Base-by-base conservation (phyloP, 2,113 vertebrate species). In the Pungitius pungitius region DNA sequence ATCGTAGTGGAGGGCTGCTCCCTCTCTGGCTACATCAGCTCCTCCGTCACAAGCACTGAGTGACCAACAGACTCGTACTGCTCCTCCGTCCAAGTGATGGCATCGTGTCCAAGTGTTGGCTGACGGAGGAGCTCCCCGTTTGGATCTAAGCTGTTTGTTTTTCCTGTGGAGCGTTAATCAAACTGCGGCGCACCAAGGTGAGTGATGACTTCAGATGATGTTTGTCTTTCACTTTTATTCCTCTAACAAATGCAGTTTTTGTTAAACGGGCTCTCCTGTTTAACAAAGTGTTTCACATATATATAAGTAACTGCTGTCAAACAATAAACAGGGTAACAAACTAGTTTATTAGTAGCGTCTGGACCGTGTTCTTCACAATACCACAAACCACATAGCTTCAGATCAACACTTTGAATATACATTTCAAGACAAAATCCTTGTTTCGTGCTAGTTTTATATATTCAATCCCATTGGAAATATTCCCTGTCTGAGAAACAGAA, bases 151-250 rank as follows among this genome's bases (percentile, higher is more conserved):
- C 11, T 47, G 8, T 61, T 59, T 37, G 40, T 33, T 65, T 51
- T 27, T 35, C 9, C 62, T 58, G 33, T n/a, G 66, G 73, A 15
- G 56, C 66, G 47, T 18, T 56, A 4, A 26, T 57, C 17, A 15
- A 58, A 11, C 59, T 20, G 20, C 40, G 56, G 22, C 49, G 54
- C n/a, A 83, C 17, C 20, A 33, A 69, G 88, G 89, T 91, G 80
- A 88, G 88, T 85, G 60, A 75, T 61, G 42, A 42, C 14, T 39
- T 27, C 1, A 20, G 2, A 33, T 49, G 22, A 43, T 54, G 17
- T 37, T 22, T 49, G 26, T 37, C 12, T 64, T 35, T 54, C 2
- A 24, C 13, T 33, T 8, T 30, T 37, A 26, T 56, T 22, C 15
- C 13, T 42, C 11, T 9, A 13, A 56, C 14, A 14, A 40, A 42